Percentiles rank a stretch among this genome's conserved stretches.
phyloP scores from a whole-genome alignment of 1,140 invertebrate species.

The Ooceraea biroi region DNA sequence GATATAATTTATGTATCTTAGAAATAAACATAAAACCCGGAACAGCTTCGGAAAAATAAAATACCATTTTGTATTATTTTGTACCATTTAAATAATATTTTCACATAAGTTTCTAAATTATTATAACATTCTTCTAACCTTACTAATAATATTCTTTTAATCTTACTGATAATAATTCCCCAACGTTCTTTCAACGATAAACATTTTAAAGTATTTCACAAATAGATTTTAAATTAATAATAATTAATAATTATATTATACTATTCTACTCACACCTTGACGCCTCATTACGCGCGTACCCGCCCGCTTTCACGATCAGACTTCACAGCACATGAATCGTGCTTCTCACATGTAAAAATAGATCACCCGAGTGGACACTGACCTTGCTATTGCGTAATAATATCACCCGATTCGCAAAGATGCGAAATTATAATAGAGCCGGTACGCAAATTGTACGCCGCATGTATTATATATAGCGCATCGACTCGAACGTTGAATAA shows the following conservation, averaged over 20 bases:
- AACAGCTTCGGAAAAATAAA: too few relatives aligned
- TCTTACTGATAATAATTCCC: too few relatives aligned
- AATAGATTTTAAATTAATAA: too few relatives aligned
- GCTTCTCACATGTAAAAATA: conserved; percentile 63
- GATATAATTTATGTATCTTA: background rate
- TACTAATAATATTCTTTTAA: too few relatives aligned
- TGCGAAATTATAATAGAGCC: conserved; percentile 51
- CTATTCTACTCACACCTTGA: conserved; percentile 45
- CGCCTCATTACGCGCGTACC: conserved; percentile 40
- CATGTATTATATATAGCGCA: background rate
- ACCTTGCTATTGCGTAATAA: conserved; percentile 68
- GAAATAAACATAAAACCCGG: too few relatives aligned
- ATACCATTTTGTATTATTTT: too few relatives aligned
- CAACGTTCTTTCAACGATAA: too few relatives aligned
- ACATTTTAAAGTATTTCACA: too few relatives aligned
- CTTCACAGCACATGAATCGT: background rate
- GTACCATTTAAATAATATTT: too few relatives aligned
- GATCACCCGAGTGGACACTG: conserved; percentile 65
- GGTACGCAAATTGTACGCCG: background rate
- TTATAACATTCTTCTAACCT: too few relatives aligned
- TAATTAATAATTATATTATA: background rate
- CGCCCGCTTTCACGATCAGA: conserved; percentile 50
- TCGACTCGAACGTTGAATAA: background rate
- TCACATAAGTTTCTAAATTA: too few relatives aligned
- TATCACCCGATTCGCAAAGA: background rate